These are phyloP conservation scores for Mormoops blainvillei DNA, from an alignment of 2,113 vertebrate species.

Conservation along the genomic window DNA sequence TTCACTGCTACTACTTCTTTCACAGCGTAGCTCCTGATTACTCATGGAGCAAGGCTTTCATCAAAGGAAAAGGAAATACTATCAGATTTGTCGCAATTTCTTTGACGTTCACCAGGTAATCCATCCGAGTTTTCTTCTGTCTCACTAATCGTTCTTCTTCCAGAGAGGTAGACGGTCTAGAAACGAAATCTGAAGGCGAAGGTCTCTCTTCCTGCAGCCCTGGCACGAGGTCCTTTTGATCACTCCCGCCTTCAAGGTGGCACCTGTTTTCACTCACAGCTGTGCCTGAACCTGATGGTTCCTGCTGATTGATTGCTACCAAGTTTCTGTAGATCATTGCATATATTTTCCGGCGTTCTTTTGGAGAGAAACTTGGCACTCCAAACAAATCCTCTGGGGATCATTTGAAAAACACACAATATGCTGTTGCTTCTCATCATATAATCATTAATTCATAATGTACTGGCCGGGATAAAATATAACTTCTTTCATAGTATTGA, in stretches of 20 bases:
- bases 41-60: slow-evolving; percentile 91
- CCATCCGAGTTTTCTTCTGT: slow-evolving; percentile 82
- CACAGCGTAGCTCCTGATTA: slow-evolving; percentile 89
- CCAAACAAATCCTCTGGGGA: slow-evolving; percentile 92
- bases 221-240: slow-evolving; percentile 75
- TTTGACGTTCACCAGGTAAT: slow-evolving; percentile 77
- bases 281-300: slow-evolving; percentile 59
- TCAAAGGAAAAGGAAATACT: slow-evolving; percentile 95
- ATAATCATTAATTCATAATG: slow-evolving; percentile 96
- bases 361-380: slow-evolving; percentile 95
- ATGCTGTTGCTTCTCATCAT: slow-evolving; percentile 96
- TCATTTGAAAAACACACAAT: slow-evolving; percentile 96
- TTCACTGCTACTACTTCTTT: slow-evolving; percentile 86
- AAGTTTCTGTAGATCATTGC: no score
- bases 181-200: slow-evolving; percentile 53
- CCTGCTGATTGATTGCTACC: neutral
- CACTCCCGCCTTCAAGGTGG: slow-evolving; percentile 75
- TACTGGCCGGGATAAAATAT: slow-evolving; percentile 98
- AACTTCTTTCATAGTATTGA: slow-evolving; percentile 90
- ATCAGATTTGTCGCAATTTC: slow-evolving; percentile 92
- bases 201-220: slow-evolving; percentile 78
- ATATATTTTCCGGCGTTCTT: slow-evolving; percentile 90
- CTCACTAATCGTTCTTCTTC: slow-evolving; percentile 80
- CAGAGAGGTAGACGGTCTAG: slow-evolving; percentile 77
- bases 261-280: slow-evolving; percentile 67